Conservation (phyloP, 2,797 vertebrate genomes). For the Anabacerthia variegaticeps region DNA sequence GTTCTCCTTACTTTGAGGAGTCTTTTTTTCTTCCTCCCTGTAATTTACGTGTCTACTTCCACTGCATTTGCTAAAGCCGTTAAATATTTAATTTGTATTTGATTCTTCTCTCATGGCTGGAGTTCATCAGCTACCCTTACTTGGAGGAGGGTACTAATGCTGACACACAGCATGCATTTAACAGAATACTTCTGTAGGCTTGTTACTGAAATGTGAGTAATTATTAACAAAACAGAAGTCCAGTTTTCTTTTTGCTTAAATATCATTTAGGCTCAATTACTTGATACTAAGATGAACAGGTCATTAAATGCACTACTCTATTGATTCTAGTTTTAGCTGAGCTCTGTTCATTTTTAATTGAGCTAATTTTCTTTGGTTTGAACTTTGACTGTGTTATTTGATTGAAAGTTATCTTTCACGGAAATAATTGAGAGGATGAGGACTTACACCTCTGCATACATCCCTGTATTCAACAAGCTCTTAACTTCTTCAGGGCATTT, state of each 20-base stretch:
- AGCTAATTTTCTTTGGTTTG: conserved; percentile 24
- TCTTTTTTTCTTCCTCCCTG: accelerated
- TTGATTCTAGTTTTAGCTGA: conserved; percentile 46
- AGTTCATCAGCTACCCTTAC: conserved; percentile 12
- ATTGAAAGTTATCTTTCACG: background rate
- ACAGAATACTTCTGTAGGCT: conserved; percentile 7
- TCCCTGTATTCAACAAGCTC: background rate
- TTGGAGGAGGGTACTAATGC: background rate
- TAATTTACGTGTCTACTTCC: conserved; percentile 10
- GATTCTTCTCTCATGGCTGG: conserved; percentile 10
- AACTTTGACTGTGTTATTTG: background rate
- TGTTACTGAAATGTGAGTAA: conserved; percentile 41
- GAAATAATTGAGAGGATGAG: background rate
- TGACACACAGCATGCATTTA: background rate
- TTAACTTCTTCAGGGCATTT: background rate
- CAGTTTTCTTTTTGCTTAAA: conserved; percentile 22
- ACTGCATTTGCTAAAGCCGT: conserved; percentile 11
- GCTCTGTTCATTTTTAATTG: conserved; percentile 11
- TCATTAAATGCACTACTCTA: conserved; percentile 15
- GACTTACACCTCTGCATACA: background rate
- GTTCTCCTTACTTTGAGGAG: background rate
- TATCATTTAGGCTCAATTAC: conserved; percentile 50
- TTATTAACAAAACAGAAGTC: conserved; percentile 43
- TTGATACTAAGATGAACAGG: conserved; percentile 2
- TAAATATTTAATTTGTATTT: conserved; percentile 61